These are phyloP conservation scores for Nyctibius grandis DNA, from an alignment of 2,797 vertebrate genomes.

Conservation along the genomic window DNA sequence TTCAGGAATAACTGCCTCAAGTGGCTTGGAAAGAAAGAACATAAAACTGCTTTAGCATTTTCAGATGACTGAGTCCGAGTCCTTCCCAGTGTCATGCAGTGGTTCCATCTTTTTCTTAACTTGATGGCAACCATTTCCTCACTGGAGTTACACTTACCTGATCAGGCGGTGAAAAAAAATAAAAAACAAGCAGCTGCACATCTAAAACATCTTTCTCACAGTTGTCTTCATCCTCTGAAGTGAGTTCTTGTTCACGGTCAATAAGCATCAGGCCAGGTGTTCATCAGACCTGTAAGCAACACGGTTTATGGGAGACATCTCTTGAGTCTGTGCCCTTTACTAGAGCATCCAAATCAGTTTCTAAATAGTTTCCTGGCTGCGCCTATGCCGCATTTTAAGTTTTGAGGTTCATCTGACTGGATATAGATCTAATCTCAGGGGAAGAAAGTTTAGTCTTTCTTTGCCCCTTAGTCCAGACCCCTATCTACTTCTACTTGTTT, in stretches of 20 bases:
- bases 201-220: neutral
- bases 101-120: neutral
- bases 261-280: neutral
- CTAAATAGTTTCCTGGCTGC: neutral
- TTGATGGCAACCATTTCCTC: neutral
- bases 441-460: neutral
- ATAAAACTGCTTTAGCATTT: neutral
- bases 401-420: neutral
- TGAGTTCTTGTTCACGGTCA: neutral
- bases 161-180: neutral
- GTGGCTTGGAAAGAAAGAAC: neutral
- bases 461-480: neutral
- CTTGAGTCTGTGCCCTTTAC: neutral
- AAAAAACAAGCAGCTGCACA: neutral
- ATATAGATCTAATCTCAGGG: neutral
- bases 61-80: neutral
- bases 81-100: neutral
- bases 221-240: neutral
- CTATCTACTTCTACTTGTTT: neutral
- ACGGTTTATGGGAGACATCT: neutral
- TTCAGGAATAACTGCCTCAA: neutral
- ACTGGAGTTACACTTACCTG: neutral
- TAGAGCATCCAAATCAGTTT: neutral
- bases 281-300: neutral
- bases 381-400: neutral